These are phyloP conservation scores for Graptemys geographica DNA, from an alignment of 2,797 vertebrate genomes.

Conservation along the genomic window DNA sequence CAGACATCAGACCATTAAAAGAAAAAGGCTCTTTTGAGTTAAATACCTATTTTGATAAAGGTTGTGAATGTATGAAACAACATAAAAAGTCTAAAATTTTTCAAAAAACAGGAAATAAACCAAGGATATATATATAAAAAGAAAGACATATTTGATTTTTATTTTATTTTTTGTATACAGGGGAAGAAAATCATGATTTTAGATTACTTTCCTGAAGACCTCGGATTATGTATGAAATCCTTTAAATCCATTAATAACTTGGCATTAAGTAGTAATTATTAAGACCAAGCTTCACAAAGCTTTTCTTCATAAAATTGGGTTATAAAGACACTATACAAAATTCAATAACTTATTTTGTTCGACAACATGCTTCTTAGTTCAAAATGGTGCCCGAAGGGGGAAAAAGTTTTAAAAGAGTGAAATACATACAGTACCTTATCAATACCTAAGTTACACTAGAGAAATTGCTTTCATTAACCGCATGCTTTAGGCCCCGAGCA, in stretches of 20 bases:
- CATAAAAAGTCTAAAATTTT: conserved; percentile 27
- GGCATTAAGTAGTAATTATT: conserved; percentile 36
- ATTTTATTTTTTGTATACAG: background rate
- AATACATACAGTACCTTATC: background rate
- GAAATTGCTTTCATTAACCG: background rate
- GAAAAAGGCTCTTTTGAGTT: background rate
- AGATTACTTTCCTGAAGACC: conserved; percentile 24
- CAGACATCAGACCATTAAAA: background rate
- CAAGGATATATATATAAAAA: background rate
- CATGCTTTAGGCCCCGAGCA: background rate
- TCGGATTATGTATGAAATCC: conserved; percentile 21
- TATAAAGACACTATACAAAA: conserved; percentile 22
- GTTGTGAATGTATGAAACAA: conserved; percentile 1
- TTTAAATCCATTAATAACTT: conserved; percentile 57
- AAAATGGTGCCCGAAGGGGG: background rate
- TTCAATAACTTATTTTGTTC: background rate
- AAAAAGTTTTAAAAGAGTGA: fast-evolving
- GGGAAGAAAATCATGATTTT: conserved; percentile 9
- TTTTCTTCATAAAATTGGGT: conserved; percentile 32
- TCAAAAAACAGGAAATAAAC: background rate
- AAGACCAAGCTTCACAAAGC: background rate
- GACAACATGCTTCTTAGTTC: background rate
- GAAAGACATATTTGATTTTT: background rate
- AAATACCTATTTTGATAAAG: conserved; percentile 6
- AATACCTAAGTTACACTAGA: background rate